Conservation (phyloP, 2,797 vertebrate species). For the Oceanodroma leucorhoa region DNA sequence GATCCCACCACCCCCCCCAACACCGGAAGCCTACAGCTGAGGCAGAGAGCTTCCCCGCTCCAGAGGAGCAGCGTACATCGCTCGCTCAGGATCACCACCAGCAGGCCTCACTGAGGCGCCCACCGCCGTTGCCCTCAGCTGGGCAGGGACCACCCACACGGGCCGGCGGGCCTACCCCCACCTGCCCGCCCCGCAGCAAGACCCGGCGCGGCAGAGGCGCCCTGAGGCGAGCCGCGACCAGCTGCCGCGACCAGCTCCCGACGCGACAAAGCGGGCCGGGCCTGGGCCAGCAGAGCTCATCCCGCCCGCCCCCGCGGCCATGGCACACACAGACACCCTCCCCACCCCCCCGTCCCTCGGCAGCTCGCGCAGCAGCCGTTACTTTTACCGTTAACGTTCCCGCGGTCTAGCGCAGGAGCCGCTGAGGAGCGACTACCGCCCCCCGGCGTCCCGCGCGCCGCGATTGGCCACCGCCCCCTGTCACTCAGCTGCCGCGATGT, state of each 20-base stretch:
- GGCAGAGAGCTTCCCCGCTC: not conserved
- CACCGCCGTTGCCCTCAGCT: not conserved
- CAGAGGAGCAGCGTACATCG: fast-evolving
- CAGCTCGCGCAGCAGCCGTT: not conserved
- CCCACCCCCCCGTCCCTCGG: fast-evolving
- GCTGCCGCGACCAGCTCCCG: not conserved
- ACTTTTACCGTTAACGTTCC: not conserved
- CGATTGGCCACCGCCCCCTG: fast-evolving
- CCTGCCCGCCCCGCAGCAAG: not conserved
- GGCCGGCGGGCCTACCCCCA: not conserved
- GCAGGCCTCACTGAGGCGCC: fast-evolving
- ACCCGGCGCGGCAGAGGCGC: not conserved
- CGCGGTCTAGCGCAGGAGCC: fast-evolving
- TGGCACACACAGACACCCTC: fast-evolving
- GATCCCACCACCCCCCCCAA: fast-evolving
- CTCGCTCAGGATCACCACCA: fast-evolving
- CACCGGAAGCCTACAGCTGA: fast-evolving
- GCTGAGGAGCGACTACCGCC: not conserved
- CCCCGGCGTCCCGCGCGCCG: fast-evolving
- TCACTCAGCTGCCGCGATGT: not conserved
- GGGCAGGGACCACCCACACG: fast-evolving
- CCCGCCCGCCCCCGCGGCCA: not conserved
- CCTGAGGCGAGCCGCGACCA: not conserved
- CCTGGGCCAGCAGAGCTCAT: too few species aligned
- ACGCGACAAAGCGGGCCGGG: fast-evolving